A percentile compares a stretch with the other conserved stretches of the same genome.
These are phyloP conservation scores for Daubentonia madagascariensis DNA, from an alignment of 2,113 vertebrate species.

Conservation along the genomic window DNA sequence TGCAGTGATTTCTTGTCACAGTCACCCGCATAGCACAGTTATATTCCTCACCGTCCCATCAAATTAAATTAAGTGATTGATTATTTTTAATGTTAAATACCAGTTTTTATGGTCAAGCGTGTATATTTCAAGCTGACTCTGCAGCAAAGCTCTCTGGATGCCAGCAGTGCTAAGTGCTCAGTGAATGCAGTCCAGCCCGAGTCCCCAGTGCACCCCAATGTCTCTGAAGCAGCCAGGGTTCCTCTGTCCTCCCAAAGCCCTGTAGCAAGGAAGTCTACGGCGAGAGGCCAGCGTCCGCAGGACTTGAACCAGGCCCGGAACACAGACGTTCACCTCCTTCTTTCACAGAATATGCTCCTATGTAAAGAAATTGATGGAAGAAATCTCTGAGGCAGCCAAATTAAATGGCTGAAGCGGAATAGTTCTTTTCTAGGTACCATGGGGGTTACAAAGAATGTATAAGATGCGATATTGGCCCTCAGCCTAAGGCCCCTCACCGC, in stretches of 20 bases:
- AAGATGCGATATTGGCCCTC: too few relatives aligned
- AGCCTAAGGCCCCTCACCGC: too few relatives aligned
- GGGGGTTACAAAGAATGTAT: too few relatives aligned
- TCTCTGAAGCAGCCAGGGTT: too few relatives aligned
- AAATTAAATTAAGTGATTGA: too few relatives aligned
- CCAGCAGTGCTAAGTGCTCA: rapidly evolving
- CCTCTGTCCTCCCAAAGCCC: rapidly evolving
- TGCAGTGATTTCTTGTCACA: rapidly evolving
- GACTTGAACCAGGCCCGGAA: background rate
- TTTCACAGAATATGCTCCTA: too few relatives aligned
- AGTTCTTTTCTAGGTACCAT: background rate
- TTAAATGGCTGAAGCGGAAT: background rate
- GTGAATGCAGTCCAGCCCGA: rapidly evolving
- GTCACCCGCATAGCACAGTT: background rate
- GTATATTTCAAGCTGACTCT: background rate
- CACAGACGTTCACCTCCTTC: rapidly evolving
- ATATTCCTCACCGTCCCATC: background rate
- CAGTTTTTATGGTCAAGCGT: background rate
- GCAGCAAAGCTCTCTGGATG: background rate
- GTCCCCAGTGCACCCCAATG: rapidly evolving
- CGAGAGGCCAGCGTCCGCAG: rapidly evolving
- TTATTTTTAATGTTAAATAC: background rate
- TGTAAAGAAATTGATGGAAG: background rate
- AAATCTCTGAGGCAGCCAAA: rapidly evolving
- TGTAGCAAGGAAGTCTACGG: too few relatives aligned